These are phyloP conservation scores for Nemotelus pantherinus DNA, from an alignment of 2,888 invertebrate genomes.

Conservation along the genomic window DNA sequence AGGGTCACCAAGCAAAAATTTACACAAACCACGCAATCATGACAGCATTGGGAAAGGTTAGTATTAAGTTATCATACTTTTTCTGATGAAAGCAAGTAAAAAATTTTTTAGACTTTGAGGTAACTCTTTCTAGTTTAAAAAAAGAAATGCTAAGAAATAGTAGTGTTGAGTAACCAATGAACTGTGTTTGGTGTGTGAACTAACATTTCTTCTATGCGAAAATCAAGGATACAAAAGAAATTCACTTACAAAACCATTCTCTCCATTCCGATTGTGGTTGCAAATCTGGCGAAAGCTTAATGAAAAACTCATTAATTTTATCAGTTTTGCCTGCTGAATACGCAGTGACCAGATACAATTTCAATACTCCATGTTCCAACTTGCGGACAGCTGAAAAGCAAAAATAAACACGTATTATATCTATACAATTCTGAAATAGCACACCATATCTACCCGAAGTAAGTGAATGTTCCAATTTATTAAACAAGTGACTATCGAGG, in stretches of 20 bases:
- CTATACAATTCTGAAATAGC: background rate
- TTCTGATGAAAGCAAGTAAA: too few species aligned
- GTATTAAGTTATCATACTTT: too few species aligned
- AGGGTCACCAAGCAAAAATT: too few species aligned
- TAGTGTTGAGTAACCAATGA: too few species aligned
- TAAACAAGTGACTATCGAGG: slow-evolving; percentile 87
- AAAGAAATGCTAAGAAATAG: too few species aligned
- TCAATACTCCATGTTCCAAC: slow-evolving; percentile 85
- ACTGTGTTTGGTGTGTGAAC: background rate
- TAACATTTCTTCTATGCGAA: background rate
- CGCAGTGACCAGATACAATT: slow-evolving; percentile 90
- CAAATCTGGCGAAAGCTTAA: slow-evolving; percentile 85
- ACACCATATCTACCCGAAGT: slow-evolving; percentile 69
- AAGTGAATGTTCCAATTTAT: slow-evolving; percentile 86
- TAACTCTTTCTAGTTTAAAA: too few species aligned
- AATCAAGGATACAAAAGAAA: too few species aligned
- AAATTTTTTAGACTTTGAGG: too few species aligned
- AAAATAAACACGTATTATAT: background rate
- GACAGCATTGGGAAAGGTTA: too few species aligned
- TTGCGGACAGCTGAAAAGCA: slow-evolving; percentile 75
- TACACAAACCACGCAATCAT: too few species aligned
- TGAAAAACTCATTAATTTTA: slow-evolving; percentile 88
- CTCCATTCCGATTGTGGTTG: slow-evolving; percentile 93
- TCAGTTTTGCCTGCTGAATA: slow-evolving; percentile 83
- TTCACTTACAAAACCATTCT: slow-evolving; percentile 93